Base-by-base conservation (phyloP, 1,140 invertebrate genomes). In the Nasonia giraulti region DNA sequence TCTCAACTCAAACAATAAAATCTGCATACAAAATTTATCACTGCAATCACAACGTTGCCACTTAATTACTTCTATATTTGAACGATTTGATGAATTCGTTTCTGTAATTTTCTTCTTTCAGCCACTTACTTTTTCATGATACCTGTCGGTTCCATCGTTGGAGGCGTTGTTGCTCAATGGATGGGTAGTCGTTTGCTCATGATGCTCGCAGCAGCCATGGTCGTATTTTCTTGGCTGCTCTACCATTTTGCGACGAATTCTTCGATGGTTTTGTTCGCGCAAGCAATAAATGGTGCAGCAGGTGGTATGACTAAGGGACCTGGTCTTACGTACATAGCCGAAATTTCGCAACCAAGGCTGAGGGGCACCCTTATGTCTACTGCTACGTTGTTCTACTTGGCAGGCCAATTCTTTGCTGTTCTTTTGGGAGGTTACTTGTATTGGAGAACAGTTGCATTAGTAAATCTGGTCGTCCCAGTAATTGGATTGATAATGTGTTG, bases 291-390 rank as follows among this genome's bases (percentile, higher is more conserved):
- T 23, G 96, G 96, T 11, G 87, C 97, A 2, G 95, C 94, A 6
- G 96, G 96, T 79, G 96, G 96, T 78, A 90, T 97, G 0, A 91
- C 96, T 69, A 96, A 97, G 92, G 96, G 96, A 85, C 96, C 96
- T 5, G 96, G 96, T 92, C 91, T 97, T 87, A 97, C 96, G 0
- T 97, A 97, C 89, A 96, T 97, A 17, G 96, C 96, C 2, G 96
- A 97, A 91, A 95, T 97, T 11, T 96, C 96, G 2, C 95, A 96
- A 87, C 96, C 96, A 1, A 95, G 96, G 88, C 91, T 96, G 14
- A 94, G 96, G 55, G 96, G 96, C 7, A 94, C 96, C 84, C 90
- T 97, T 33, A 94, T 96, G 1, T 96, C 96, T 1, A 95, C 96
- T 20, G 95, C 96, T 23, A 95, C 95, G 2, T 95, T 96, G 90